These are phyloP conservation scores for Ditylenchus dipsaci DNA, from an alignment of 1,140 invertebrate genomes.

Conservation along the genomic window DNA sequence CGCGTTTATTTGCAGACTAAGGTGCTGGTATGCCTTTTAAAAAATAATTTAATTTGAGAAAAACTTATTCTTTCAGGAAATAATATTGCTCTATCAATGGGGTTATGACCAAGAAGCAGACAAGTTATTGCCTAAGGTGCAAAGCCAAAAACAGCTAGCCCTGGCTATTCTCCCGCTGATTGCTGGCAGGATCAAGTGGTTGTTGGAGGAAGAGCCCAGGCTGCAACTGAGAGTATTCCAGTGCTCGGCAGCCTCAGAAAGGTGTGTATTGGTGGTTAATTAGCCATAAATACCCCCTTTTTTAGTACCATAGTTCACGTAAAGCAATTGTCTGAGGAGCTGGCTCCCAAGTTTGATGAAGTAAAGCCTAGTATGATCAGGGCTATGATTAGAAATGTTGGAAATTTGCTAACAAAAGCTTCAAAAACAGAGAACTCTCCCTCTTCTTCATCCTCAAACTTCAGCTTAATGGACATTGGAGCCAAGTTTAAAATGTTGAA, in stretches of 20 bases:
- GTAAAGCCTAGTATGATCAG: not conserved
- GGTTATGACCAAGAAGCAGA: conserved; percentile 23
- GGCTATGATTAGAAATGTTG: not conserved
- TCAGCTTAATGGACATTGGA: not conserved
- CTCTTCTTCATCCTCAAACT: not conserved
- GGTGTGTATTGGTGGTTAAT: not conserved
- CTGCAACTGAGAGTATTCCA: conserved; percentile 3
- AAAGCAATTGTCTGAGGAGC: not conserved
- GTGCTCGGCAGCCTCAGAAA: not conserved
- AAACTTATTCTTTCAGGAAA: conserved; percentile 16
- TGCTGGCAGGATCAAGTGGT: conserved; percentile 11
- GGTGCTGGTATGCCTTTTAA: no score
- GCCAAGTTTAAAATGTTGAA: not conserved
- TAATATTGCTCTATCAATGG: conserved; percentile 8
- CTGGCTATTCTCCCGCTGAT: conserved; percentile 16
- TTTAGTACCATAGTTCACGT: not conserved
- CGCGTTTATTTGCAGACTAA: no score
- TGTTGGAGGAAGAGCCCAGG: conserved; percentile 8
- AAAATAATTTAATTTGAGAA: no score
- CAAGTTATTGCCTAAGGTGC: not conserved
- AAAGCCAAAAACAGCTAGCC: conserved; percentile 15
- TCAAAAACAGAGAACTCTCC: not conserved
- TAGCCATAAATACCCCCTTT: not conserved
- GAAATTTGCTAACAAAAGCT: not conserved
- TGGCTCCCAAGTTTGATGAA: not conserved